Evolutionary conservation across 2,888 invertebrate genomes (phyloP).

Genomic region (Siphlonurus alternatus): DNA sequence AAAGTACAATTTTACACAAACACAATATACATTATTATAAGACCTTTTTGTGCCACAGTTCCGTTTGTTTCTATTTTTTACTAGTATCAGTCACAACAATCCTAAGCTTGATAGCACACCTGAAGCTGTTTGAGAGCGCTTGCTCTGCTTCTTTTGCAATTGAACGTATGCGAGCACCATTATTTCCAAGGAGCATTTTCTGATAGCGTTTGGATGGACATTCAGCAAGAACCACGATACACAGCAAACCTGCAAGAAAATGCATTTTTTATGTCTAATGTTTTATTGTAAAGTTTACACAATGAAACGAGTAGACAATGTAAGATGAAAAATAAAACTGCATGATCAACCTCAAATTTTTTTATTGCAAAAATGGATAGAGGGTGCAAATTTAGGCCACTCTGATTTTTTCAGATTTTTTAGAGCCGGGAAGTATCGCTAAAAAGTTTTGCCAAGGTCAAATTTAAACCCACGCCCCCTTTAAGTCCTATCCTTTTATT

Average conservation of each 20-base stretch:
- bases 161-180: constrained; percentile 48
- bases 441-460: no score
- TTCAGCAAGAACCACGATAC: constrained; percentile 39
- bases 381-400: no score
- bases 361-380: no score
- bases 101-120: constrained; percentile 35
- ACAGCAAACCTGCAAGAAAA: constrained; percentile 30
- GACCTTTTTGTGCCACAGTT: no score
- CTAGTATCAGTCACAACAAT: constrained; percentile 21
- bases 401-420: no score
- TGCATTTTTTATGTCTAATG: neutral
- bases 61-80: no score
- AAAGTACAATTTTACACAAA: no score
- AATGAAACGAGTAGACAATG: neutral
- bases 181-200: constrained; percentile 46
- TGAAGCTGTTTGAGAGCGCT: constrained; percentile 45
- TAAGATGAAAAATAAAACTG: neutral
- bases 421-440: no score
- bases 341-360: no score
- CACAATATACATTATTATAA: no score
- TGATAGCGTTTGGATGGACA: constrained; percentile 45
- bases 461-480: no score
- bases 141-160: constrained; percentile 47
- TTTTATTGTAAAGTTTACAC: neutral
- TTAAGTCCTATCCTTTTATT: no score